Evolutionary conservation across 2,888 invertebrate species (phyloP), one percentile per base, ranked within the genome.

Genomic region (Protophormia terraenovae): DNA sequence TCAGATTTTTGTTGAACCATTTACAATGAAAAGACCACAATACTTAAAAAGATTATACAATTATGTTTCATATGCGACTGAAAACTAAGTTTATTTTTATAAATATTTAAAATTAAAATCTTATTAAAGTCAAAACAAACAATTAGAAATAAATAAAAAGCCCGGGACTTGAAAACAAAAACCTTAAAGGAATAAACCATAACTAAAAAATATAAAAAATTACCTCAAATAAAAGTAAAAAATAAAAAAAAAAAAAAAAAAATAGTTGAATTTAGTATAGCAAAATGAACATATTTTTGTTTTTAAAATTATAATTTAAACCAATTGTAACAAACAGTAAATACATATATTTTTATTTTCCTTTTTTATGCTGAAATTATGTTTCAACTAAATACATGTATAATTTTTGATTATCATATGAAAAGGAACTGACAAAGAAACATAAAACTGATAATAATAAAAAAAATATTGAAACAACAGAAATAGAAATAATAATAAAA

Each of bases 351-450:
- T 58, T 75, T 75, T 72, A 29, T 66, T 38, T 80, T 64, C 10
- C n/a, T n/a, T n/a, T 69, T 83, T 67, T 76, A 66, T 38, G 58
- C 60, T 53, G 22, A 67, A 81, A 72, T 35, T 53, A 60, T 53
- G n/a, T 60, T 60, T 38, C 38, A 67, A 73, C 14, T 67, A n/a
- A 24, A 69, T 16, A 71, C n/a, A n/a, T 32, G 41, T 16, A 62
- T 24, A 73, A 50, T 73, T 55, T 73, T 72, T 67, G 14, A 53
- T 60, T 67, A 38, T 27, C 32, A 24, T 50, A 32, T 38, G 41
- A 72, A 80, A 85, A 82, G 45, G 84, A 82, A 82, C 84, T 85
- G 84, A 84, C 73, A 82, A 82, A 78, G 84, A 62, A 84, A 84
- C 72, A 82, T 78, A 45, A 73, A 85, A 85, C 84, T 85, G 77